Evolutionary conservation across 1,140 invertebrate genomes (phyloP), one percentile per base, ranked within the genome.

Genomic region (Aphaenogaster rudis): DNA sequence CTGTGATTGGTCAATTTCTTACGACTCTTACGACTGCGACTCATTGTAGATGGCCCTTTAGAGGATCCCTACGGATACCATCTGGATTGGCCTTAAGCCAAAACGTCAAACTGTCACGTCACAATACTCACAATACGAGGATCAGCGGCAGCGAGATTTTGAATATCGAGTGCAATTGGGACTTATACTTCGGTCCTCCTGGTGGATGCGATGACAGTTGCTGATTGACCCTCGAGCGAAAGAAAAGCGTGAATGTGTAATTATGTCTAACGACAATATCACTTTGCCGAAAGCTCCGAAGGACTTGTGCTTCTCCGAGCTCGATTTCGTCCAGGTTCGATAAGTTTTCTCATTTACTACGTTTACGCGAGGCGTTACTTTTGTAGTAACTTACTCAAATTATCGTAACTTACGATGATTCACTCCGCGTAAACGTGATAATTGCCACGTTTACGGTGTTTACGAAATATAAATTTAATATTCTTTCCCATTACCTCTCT

Each of bases 241-340:
- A 57, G 28, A 67, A 36, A 52, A 6, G 13, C 5, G 8, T 50
- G 45, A 39, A 86, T 88, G 45, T 39, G 11, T 4, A 59, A 89
- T n/a, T 28, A 95, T 95, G 94, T 88, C 93, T 2, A 93, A 94
- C 50, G 87, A 93, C 57, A 92, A 86, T 63, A 93, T 94, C 84
- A 92, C 92, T 48, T 91, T 94, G 45, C 95, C 95, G n/a, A 94
- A 92, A 80, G 94, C 94, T 21, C 95, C 95, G 1, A 96, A 94
- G 72, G 95, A 95, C 78, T 86, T 95, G 21, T 95, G 94, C 79
- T 95, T 95, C 64, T 93, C 93, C 11, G 94, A 95, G 85, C 72
- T 93, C 57, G 94, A 95, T 86, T 95, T 95, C 80, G 90, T 94
- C 8, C 92, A 95, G 90, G 95, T 95, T 92, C 74, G 52, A 64